These are phyloP conservation scores for Mizuhopecten yessoensis DNA, from an alignment of 1,140 invertebrate species.

Conservation along the genomic window DNA sequence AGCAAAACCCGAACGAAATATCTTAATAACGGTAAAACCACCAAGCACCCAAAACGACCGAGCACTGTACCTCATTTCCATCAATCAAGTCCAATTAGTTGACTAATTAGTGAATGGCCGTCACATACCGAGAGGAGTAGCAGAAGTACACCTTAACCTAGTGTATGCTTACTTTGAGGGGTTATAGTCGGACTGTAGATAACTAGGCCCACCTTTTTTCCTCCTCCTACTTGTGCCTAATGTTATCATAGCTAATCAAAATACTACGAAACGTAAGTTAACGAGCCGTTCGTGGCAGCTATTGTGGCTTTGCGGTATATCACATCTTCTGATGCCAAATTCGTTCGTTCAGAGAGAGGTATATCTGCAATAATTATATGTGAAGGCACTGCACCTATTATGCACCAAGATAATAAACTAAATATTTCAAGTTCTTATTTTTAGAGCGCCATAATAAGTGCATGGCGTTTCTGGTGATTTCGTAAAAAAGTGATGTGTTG, in stretches of 20 bases:
- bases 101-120: not conserved
- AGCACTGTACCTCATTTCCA: not conserved
- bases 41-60: not conserved
- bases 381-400: no score
- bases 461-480: no score
- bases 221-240: not conserved
- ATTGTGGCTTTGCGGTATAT: no score
- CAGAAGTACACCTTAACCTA: not conserved
- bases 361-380: no score
- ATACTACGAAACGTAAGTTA: not conserved
- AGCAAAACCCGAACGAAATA: not conserved
- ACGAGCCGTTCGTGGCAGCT: no score
- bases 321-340: no score
- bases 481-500: no score
- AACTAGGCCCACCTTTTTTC: not conserved
- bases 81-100: not conserved
- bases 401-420: no score
- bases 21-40: not conserved
- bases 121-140: not conserved
- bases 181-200: not conserved
- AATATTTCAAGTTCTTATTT: no score
- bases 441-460: no score
- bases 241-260: not conserved
- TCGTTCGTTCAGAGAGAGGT: no score
- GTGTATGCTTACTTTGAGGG: not conserved